Percentiles rank a stretch among this genome's conserved stretches.
Evolutionary conservation across 2,113 vertebrate genomes (phyloP).

Genomic region (Myotis yumanensis): DNA sequence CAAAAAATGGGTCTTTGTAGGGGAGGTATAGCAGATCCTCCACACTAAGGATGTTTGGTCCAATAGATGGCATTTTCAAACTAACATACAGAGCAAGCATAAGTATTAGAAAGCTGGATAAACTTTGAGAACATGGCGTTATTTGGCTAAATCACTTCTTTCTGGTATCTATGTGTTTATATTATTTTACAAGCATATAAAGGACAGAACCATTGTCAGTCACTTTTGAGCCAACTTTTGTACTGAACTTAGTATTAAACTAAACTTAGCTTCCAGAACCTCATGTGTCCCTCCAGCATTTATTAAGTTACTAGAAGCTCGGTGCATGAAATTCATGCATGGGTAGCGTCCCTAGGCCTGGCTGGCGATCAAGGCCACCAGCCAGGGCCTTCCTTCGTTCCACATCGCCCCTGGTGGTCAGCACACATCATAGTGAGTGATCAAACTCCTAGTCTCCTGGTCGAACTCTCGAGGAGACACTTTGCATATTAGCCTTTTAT

Average conservation of each 20-base stretch:
- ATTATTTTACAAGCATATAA: neutral
- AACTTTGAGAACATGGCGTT: neutral
- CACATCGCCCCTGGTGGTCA: too few relatives aligned
- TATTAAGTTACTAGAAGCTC: neutral
- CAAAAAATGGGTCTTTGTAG: constrained; percentile 22
- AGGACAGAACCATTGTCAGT: neutral
- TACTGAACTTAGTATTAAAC: neutral
- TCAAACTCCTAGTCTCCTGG: too few relatives aligned
- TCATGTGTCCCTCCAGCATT: neutral
- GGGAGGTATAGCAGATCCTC: neutral
- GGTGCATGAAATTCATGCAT: too few relatives aligned
- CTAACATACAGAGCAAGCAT: neutral
- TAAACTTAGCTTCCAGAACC: neutral
- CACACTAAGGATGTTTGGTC: neutral
- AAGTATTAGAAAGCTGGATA: constrained; percentile 36
- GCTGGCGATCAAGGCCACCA: too few relatives aligned
- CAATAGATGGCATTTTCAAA: constrained; percentile 6
- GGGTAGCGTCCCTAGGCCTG: too few relatives aligned
- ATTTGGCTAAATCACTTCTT: neutral
- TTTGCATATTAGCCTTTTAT: too few relatives aligned
- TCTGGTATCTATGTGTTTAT: neutral
- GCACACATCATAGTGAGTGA: too few relatives aligned
- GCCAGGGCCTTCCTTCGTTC: too few relatives aligned
- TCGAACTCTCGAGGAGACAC: too few relatives aligned
- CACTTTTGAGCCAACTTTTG: constrained; percentile 37